phyloP scores from a whole-genome alignment of 2,888 invertebrate genomes.

The Mesorhabditis spiculigera region DNA sequence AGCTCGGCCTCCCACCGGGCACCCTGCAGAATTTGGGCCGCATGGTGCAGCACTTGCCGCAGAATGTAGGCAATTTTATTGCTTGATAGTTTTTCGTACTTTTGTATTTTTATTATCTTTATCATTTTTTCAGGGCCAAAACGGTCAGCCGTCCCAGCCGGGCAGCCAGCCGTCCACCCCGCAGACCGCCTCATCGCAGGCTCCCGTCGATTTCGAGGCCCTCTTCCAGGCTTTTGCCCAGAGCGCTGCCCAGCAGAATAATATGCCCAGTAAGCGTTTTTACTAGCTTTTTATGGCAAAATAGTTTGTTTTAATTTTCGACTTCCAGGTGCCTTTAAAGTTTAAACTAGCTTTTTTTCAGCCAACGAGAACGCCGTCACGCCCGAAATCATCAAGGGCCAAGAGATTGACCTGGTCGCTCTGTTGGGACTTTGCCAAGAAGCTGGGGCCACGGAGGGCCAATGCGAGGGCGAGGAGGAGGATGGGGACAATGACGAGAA shows the following conservation, averaged over 20 bases:
- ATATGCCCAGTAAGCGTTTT: no score
- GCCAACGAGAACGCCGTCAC: neutral
- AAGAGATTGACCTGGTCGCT: conserved; percentile 2
- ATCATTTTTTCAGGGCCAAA: neutral
- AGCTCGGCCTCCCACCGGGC: conserved; percentile 30
- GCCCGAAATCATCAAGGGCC: neutral
- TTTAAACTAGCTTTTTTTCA: neutral
- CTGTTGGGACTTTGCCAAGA: conserved; percentile 1
- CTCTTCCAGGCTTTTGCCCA: neutral
- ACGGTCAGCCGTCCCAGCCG: neutral
- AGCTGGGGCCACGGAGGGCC: neutral
- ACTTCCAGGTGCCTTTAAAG: neutral
- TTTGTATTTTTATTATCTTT: no score
- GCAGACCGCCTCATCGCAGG: no score
- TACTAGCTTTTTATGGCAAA: no score
- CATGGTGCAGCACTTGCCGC: neutral
- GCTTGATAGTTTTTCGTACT: no score
- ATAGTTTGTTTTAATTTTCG: no score
- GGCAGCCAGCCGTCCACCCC: no score
- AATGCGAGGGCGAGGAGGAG: neutral
- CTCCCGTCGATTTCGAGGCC: conserved; percentile 6
- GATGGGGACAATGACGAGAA: neutral
- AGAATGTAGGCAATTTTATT: neutral
- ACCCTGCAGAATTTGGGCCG: conserved; percentile 4
- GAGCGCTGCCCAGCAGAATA: neutral